Evolutionary conservation across 64 coral and sea anemone species (phyloP), one percentile per base, ranked within the genome.

Genomic region (Porites australiensis): DNA sequence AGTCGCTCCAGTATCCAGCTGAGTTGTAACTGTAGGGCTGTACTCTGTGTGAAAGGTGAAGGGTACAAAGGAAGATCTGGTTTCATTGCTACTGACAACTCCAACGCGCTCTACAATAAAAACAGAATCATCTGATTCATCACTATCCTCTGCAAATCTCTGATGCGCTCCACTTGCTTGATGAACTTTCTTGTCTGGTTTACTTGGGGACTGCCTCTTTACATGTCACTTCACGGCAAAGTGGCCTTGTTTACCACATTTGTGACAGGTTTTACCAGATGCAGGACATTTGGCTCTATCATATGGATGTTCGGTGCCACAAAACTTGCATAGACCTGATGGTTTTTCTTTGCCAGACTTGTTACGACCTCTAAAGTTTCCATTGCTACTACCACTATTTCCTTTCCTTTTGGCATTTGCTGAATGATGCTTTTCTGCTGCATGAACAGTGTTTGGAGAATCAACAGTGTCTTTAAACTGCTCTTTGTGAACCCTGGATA

Each of bases 381-480:
- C 53, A 0, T 55, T 55, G 11, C 53, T 55, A 11, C 53, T 11
- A 11, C 53, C 53, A 53, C 7, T 57, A 18, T 16, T 53, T 60
- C 22, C 8, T 8, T n/a, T 80, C n/a, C 54, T 11, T 19, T 55
- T 80, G 0, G 44, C 9, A 4, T 61, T 80, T 44, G 18, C 77
- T 9, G 22, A 55, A 80, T 9, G 0, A n/a, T 60, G 53, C 27
- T 63, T 82, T 4, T 20, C 51, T 58, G 76, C 51, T 58, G 10
- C 76, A 79, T 79, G 76, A 22, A 79, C 51, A 2, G 51, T 45
- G 5, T 64, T 45, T 44, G 21, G 58, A 6, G 79, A 18, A 44
- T 63, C 79, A 63, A 79, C 77, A 37, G 57, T 27, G 46, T 82
- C 79, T 45, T 63, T 82, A 46, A 64, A 18, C 57, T 82, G 79